These are phyloP conservation scores for Melanargia galathea DNA, from an alignment of 2,888 invertebrate genomes.

Conservation along the genomic window DNA sequence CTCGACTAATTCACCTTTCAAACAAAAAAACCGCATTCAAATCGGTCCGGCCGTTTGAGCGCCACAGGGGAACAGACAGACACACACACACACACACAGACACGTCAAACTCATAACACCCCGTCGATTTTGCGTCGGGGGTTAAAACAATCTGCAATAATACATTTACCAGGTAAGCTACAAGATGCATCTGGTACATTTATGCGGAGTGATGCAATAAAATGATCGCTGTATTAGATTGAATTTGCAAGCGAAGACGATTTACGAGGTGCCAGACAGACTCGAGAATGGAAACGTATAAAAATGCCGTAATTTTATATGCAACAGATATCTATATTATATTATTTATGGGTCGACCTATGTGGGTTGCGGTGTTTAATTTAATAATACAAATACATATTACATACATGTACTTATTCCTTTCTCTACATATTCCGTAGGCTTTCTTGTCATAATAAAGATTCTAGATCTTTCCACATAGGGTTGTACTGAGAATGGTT, in stretches of 20 bases:
- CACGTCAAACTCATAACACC: no score
- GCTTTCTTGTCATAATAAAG: no score
- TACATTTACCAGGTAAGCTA: slow-evolving; percentile 5
- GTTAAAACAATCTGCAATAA: slow-evolving; percentile 5
- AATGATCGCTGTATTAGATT: slow-evolving; percentile 39
- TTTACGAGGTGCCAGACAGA: slow-evolving; percentile 21
- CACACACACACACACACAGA: no score
- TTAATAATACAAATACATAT: neutral
- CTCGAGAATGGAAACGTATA: slow-evolving; percentile 57
- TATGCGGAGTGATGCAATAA: slow-evolving; percentile 60
- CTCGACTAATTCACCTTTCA: no score
- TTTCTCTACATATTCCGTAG: no score
- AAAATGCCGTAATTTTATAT: slow-evolving; percentile 68
- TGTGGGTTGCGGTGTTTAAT: neutral
- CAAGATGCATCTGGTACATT: slow-evolving; percentile 38
- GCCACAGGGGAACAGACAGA: no score
- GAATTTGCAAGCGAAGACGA: slow-evolving; percentile 22
- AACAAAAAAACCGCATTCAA: no score
- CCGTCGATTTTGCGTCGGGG: no score
- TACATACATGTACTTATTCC: neutral
- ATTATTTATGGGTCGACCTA: slow-evolving; percentile 49
- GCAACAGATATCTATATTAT: slow-evolving; percentile 66
- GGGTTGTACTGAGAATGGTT: no score
- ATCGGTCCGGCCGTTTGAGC: no score
- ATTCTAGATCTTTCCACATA: no score